These are phyloP conservation scores for Xestia ashworthii DNA, from an alignment of 2,888 invertebrate species.

Conservation along the genomic window DNA sequence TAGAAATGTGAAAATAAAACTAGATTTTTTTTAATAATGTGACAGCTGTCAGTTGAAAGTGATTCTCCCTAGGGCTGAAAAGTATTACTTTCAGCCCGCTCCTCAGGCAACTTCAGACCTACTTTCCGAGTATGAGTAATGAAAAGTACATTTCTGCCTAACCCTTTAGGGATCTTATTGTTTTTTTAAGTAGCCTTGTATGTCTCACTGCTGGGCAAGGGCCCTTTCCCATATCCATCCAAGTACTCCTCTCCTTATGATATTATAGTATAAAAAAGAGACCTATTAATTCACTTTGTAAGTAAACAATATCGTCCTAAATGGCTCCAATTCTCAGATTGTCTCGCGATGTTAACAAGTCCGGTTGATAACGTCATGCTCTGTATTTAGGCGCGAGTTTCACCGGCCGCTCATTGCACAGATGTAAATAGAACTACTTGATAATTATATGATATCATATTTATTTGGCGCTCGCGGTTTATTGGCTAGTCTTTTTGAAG, in stretches of 20 bases:
- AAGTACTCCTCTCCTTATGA: too few relatives aligned
- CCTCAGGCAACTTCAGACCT: too few relatives aligned
- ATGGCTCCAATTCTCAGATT: background rate
- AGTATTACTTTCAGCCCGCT: too few relatives aligned
- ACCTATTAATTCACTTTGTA: background rate
- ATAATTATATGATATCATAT: conserved; percentile 56
- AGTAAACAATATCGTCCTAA: background rate
- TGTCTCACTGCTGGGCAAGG: too few relatives aligned
- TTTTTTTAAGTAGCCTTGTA: too few relatives aligned
- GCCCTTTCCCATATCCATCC: too few relatives aligned
- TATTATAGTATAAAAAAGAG: background rate
- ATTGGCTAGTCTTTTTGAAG: conserved; percentile 21
- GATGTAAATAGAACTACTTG: conserved; percentile 53
- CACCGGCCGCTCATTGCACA: conserved; percentile 14
- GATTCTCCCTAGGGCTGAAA: too few relatives aligned
- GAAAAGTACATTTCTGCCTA: background rate
- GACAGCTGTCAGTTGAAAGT: too few relatives aligned
- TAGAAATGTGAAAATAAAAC: too few relatives aligned
- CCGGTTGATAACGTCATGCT: conserved; percentile 46
- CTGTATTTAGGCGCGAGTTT: conserved; percentile 54
- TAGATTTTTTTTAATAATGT: too few relatives aligned
- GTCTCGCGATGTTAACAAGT: conserved; percentile 27
- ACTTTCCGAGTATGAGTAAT: too few relatives aligned
- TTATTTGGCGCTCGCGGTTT: conserved; percentile 38
- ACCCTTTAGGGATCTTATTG: background rate